Evolutionary conservation across 1,140 invertebrate genomes (phyloP).

Genomic region (Dolichoris vasculosae): DNA sequence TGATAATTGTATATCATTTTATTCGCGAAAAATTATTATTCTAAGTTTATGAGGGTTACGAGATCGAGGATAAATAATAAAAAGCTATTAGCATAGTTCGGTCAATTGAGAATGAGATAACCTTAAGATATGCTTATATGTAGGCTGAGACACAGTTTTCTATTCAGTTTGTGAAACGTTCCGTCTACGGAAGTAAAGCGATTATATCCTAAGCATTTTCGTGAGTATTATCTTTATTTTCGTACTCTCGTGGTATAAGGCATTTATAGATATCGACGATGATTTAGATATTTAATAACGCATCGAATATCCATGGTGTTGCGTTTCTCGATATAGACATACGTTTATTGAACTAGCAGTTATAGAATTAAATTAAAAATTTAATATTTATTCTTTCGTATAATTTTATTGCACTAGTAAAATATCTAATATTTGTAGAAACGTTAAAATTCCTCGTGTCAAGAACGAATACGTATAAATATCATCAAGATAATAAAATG

Average conservation of each 20-base stretch:
- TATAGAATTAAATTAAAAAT: no score
- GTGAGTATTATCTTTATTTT: neutral
- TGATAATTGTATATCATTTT: neutral
- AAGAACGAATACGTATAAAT: no score
- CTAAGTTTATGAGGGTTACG: neutral
- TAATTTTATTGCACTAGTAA: no score
- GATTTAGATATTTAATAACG: neutral
- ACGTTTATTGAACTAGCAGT: no score
- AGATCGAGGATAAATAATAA: slow-evolving; percentile 12
- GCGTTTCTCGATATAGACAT: no score
- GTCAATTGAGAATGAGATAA: slow-evolving; percentile 5
- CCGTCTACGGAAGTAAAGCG: neutral
- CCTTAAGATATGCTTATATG: slow-evolving; percentile 21
- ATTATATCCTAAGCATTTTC: neutral
- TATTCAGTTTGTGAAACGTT: slow-evolving; percentile 26
- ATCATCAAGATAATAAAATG: no score
- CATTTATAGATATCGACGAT: neutral
- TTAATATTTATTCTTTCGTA: no score
- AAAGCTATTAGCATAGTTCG: neutral
- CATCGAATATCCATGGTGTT: no score
- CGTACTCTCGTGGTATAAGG: neutral
- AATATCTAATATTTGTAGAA: no score
- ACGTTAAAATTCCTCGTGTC: no score
- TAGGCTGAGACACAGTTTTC: neutral
- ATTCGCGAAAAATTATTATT: neutral